phyloP scores from a whole-genome alignment of 2,888 invertebrate species.

The Eupelmus urozonus region DNA sequence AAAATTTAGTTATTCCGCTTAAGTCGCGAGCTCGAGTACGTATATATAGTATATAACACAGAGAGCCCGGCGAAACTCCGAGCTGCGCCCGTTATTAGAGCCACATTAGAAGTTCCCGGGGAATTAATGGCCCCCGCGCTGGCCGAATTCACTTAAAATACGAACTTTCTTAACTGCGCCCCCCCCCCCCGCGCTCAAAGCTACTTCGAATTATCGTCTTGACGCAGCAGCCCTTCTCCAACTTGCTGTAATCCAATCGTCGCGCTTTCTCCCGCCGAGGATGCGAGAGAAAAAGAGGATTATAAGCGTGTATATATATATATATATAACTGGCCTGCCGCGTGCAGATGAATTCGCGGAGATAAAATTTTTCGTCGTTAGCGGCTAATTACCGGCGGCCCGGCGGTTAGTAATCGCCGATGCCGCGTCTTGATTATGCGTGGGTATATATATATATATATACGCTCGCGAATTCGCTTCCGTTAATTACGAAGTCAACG shows the following conservation, averaged over 20 bases:
- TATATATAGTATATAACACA: too few species aligned
- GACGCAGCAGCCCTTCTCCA: not conserved
- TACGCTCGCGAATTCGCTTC: constrained; percentile 22
- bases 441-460: not conserved
- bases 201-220: too few species aligned
- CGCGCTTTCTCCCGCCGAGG: too few species aligned
- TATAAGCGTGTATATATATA: too few species aligned
- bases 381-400: constrained; percentile 40
- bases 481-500: constrained; percentile 53
- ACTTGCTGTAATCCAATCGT: too few species aligned
- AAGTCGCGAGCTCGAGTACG: not conserved
- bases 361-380: constrained; percentile 56
- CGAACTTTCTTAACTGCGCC: not conserved
- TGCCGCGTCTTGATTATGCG: constrained; percentile 16
- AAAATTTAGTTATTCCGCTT: not conserved
- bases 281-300: too few species aligned
- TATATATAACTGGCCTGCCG: too few species aligned
- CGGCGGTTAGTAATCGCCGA: too few species aligned
- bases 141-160: constrained; percentile 17
- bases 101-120: constrained; percentile 19
- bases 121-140: not conserved
- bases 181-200: not conserved
- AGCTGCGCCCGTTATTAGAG: not conserved
- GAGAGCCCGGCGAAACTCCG: too few species aligned
- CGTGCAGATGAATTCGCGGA: constrained; percentile 47